A percentile compares a stretch with the other conserved stretches of the same genome.
phyloP scores from a whole-genome alignment of 2,888 invertebrate genomes.

The Lycophotia porphyrea region DNA sequence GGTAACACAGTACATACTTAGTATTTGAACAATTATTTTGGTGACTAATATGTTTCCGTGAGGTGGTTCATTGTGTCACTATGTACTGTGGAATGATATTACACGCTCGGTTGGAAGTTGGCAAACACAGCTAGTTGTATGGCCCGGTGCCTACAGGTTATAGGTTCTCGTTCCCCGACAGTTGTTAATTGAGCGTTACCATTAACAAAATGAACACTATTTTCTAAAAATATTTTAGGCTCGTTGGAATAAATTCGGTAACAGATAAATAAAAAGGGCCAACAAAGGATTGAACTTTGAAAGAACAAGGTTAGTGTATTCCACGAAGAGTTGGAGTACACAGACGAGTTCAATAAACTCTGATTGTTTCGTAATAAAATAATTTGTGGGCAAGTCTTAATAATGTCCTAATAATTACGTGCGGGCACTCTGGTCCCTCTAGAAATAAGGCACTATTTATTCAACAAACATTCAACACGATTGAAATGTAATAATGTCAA shows the following conservation, averaged over 20 bases:
- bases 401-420: constrained; percentile 44
- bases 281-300: constrained; percentile 18
- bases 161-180: constrained; percentile 24
- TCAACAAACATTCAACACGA: constrained; percentile 74
- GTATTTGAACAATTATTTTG: not conserved
- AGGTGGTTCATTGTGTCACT: constrained; percentile 26
- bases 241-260: constrained; percentile 11
- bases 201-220: constrained; percentile 4
- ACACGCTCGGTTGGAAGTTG: constrained; percentile 45
- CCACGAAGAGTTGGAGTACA: constrained; percentile 28
- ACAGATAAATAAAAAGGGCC: not conserved
- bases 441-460: constrained; percentile 75
- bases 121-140: constrained; percentile 42
- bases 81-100: constrained; percentile 32
- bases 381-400: constrained; percentile 44
- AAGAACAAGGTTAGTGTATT: constrained; percentile 37
- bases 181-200: constrained; percentile 18
- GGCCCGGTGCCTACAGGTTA: constrained; percentile 43
- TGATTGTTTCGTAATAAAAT: constrained; percentile 36
- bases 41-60: constrained; percentile 23
- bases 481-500: constrained; percentile 81
- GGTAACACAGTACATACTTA: not conserved
- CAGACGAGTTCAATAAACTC: constrained; percentile 56
- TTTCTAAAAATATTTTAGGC: not conserved
- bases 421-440: constrained; percentile 67